phyloP scores from a whole-genome alignment of 2,888 invertebrate species.

The Scaptomyza parva region DNA sequence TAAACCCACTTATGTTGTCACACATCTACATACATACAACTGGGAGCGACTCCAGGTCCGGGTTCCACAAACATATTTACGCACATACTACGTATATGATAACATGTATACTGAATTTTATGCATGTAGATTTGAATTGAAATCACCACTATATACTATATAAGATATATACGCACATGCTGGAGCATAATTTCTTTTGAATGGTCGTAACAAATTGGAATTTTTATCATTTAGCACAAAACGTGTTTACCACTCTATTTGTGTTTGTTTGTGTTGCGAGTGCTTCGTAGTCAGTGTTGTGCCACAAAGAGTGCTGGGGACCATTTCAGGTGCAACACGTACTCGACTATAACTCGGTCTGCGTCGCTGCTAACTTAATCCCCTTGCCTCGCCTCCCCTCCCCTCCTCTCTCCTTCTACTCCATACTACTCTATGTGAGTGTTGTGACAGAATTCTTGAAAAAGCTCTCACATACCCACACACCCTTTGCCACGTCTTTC shows the following conservation, averaged over 20 bases:
- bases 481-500: constrained; percentile 42
- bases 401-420: background rate
- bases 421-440: constrained; percentile 12
- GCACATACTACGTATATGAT: background rate
- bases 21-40: constrained; percentile 1
- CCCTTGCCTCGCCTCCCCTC: no score
- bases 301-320: constrained; percentile 4
- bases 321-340: constrained; percentile 53
- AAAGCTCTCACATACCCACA: constrained; percentile 33
- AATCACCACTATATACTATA: constrained; percentile 11
- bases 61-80: constrained; percentile 3
- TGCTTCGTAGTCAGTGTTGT: background rate
- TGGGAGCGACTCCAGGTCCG: constrained; percentile 26
- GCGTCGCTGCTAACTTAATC: background rate
- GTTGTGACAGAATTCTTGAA: constrained; percentile 45
- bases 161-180: constrained; percentile 33
- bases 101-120: constrained; percentile 23
- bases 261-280: background rate
- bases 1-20: constrained; percentile 10
- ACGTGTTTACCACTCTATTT: constrained; percentile 45
- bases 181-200: constrained; percentile 46
- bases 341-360: constrained; percentile 21
- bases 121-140: constrained; percentile 31
- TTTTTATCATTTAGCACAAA: constrained; percentile 58
- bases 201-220: constrained; percentile 54